These are phyloP conservation scores for Drosophila anomelani DNA, from an alignment of 2,888 invertebrate species.

Conservation along the genomic window DNA sequence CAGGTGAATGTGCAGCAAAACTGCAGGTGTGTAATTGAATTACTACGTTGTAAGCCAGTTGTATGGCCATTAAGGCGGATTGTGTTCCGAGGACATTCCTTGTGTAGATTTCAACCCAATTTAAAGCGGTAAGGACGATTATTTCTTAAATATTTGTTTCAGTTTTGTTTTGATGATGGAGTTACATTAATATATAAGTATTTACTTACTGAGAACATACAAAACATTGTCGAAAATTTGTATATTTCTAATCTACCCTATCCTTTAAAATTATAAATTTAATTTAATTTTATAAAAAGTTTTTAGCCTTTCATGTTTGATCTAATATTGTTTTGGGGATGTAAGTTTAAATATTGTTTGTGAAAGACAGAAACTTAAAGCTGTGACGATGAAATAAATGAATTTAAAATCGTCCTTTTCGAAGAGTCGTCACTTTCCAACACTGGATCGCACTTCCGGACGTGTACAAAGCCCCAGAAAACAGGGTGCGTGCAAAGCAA, in stretches of 20 bases:
- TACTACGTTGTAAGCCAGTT: not conserved
- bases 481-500: conserved; percentile 2
- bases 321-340: no score
- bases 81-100: conserved; percentile 6
- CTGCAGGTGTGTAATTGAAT: conserved; percentile 22
- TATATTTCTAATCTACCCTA: not conserved
- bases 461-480: conserved; percentile 19
- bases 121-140: not conserved
- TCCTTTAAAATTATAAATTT: not conserved
- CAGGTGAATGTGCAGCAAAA: conserved; percentile 10
- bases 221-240: not conserved
- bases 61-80: not conserved
- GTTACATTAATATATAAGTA: not conserved
- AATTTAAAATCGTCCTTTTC: not conserved
- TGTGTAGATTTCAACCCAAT: not conserved
- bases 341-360: not conserved
- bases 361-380: not conserved
- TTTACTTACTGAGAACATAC: not conserved
- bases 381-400: no score
- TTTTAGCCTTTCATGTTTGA: not conserved
- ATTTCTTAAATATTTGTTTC: not conserved
- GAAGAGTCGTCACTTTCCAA: not conserved
- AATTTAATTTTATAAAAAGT: not conserved
- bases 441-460: not conserved
- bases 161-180: not conserved